A percentile compares a stretch with the other conserved stretches of the same genome.
phyloP scores from a whole-genome alignment of 2,888 invertebrate genomes.

The Nomada ferruginata region DNA sequence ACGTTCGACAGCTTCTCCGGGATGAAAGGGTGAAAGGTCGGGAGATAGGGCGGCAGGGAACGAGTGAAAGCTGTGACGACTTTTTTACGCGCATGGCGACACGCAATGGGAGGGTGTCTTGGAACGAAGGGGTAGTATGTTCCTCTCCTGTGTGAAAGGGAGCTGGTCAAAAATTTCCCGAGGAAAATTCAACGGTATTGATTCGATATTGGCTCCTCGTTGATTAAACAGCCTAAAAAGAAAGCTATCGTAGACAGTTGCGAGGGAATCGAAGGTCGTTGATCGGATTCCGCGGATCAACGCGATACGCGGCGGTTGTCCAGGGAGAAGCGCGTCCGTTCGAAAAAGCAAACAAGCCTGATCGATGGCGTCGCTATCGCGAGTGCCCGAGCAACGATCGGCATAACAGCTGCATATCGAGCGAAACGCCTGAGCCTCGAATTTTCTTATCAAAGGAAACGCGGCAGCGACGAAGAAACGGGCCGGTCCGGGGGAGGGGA shows the following conservation, averaged over 20 bases:
- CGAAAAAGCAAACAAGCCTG: constrained; percentile 65
- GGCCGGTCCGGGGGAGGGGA: not conserved
- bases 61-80: constrained; percentile 6
- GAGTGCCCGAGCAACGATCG: constrained; percentile 72
- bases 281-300: not conserved
- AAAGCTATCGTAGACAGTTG: no score
- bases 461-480: constrained; percentile 39
- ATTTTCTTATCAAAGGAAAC: constrained; percentile 69
- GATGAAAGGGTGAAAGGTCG: constrained; percentile 11
- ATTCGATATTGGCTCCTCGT: no score
- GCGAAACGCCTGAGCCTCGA: constrained; percentile 66
- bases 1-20: not conserved
- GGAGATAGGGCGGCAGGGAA: not conserved
- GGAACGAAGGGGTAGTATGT: no score
- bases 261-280: not conserved
- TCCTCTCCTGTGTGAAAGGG: no score
- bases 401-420: constrained; percentile 71
- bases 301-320: not conserved
- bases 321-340: constrained; percentile 15
- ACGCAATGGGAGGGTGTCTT: not conserved
- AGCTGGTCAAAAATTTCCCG: not conserved
- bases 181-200: no score
- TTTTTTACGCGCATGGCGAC: not conserved
- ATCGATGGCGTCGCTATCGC: constrained; percentile 70
- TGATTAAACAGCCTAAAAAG: no score